These are phyloP conservation scores for Spinus olivaceus DNA, from an alignment of 2,797 vertebrate species.

Conservation along the genomic window DNA sequence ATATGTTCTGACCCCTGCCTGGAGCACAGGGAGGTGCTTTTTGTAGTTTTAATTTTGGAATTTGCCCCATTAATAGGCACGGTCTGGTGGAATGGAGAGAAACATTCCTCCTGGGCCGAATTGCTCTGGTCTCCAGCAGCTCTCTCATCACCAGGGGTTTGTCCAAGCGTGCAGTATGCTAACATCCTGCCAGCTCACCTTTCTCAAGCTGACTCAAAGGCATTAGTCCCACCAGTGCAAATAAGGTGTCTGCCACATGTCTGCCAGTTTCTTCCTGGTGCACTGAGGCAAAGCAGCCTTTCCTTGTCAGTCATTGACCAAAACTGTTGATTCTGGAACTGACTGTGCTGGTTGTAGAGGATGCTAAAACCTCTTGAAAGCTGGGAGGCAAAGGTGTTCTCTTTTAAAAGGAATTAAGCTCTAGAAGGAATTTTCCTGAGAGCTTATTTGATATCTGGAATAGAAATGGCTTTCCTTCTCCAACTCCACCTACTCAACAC, in stretches of 20 bases:
- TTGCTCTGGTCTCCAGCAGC: conserved; percentile 3
- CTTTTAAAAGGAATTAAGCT: conserved; percentile 48
- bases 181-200: conserved; percentile 60
- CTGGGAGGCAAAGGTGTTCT: conserved; percentile 33
- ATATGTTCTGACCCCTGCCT: neutral
- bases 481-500: neutral
- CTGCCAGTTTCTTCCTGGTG: conserved; percentile 13
- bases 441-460: conserved; percentile 35
- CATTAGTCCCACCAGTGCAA: conserved; percentile 49
- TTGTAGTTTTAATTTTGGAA: neutral
- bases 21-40: neutral
- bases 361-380: conserved; percentile 48
- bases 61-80: neutral
- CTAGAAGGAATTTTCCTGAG: conserved; percentile 38
- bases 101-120: neutral
- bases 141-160: conserved; percentile 43
- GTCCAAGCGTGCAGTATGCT: conserved; percentile 27
- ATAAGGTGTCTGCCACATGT: conserved; percentile 35
- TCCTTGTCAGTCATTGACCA: conserved; percentile 48
- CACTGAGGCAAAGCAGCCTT: conserved; percentile 45
- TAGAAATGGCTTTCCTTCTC: conserved; percentile 18
- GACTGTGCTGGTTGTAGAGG: neutral
- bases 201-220: neutral
- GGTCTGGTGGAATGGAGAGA: neutral
- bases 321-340: conserved; percentile 59